phyloP scores from a whole-genome alignment of 1,140 invertebrate genomes.

The Plutomurus gul region DNA sequence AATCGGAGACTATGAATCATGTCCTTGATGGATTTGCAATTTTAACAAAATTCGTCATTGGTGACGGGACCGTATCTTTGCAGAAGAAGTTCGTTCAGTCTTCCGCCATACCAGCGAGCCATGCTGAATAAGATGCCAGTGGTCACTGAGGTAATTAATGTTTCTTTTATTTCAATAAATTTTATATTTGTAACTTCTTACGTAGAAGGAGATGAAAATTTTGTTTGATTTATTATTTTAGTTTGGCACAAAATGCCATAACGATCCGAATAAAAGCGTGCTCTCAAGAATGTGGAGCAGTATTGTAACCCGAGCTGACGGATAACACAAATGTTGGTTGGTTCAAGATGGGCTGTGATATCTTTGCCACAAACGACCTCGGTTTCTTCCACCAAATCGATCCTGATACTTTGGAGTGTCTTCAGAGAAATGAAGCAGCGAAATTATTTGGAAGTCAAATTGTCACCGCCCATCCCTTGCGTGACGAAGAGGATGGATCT shows the following conservation, averaged over 20 bases:
- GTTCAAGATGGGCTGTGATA: constrained; percentile 57
- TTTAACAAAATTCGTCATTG: constrained; percentile 57
- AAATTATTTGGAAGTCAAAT: constrained; percentile 57
- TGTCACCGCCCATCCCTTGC: constrained; percentile 57
- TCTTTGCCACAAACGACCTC: constrained; percentile 59
- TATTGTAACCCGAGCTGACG: constrained; percentile 56
- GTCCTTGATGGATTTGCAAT: constrained; percentile 53
- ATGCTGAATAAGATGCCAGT: constrained; percentile 55
- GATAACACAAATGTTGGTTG: constrained; percentile 60
- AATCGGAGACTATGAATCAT: constrained; percentile 48
- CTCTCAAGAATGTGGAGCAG: constrained; percentile 55
- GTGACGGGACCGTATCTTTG: constrained; percentile 55
- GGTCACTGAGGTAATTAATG: no score
- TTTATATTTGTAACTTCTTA: no score
- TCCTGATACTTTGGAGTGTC: constrained; percentile 55
- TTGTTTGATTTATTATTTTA: no score
- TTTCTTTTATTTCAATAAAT: no score
- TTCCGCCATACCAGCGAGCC: constrained; percentile 58
- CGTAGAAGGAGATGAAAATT: no score
- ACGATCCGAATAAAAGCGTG: constrained; percentile 58
- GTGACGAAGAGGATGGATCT: constrained; percentile 56
- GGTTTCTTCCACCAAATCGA: constrained; percentile 42
- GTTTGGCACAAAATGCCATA: constrained; percentile 58
- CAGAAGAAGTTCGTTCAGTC: constrained; percentile 57
- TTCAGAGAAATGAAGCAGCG: constrained; percentile 33